Evolutionary conservation across 2,888 invertebrate species (phyloP), one percentile per base, ranked within the genome.

Genomic region (Apodemia duryi): DNA sequence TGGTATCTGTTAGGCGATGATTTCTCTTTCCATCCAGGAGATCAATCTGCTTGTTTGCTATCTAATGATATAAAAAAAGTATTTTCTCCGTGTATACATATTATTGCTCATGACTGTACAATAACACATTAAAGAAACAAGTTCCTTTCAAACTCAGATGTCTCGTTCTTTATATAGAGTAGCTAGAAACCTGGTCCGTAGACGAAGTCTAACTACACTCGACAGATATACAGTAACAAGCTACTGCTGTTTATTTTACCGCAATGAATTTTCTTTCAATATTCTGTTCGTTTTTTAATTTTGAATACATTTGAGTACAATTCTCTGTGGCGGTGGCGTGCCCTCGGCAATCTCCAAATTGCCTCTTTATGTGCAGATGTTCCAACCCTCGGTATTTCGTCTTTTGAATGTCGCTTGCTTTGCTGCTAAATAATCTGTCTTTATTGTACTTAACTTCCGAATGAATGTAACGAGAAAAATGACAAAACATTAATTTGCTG

Each of bases 281-380:
- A 88, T 90, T 89, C 88, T 83, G 82, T 84, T 81, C 83, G 81
- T 86, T 88, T 65, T 76, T 77, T 88, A 86, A 89, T 88, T 89
- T 90, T 88, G 89, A 88, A 90, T 91, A 91, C 89, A 88, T 91
- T 88, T 82, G 84, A 89, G 85, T 83, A 89, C 88, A 89, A 90
- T 90, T 87, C 88, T 83, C 83, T 80, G 84, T 83, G 85, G 84
- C 83, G 83, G 90, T 81, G 80, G 87, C 82, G 78, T 87, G 90
- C 90, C 91, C 87, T 85, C 85, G 90, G 91, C 91, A 91, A 91
- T 91, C 86, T 90, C 85, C 90, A 91, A 91, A 91, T 91, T 91
- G 91, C 91, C 91, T 91, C 90, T 91, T 91, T 91, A 90, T 91
- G 90, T 89, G 87, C 90, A 90, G 91, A 91, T 89, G 90, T 88